Conservation (phyloP, 2,888 invertebrate species). For the Ochropleura plecta region DNA sequence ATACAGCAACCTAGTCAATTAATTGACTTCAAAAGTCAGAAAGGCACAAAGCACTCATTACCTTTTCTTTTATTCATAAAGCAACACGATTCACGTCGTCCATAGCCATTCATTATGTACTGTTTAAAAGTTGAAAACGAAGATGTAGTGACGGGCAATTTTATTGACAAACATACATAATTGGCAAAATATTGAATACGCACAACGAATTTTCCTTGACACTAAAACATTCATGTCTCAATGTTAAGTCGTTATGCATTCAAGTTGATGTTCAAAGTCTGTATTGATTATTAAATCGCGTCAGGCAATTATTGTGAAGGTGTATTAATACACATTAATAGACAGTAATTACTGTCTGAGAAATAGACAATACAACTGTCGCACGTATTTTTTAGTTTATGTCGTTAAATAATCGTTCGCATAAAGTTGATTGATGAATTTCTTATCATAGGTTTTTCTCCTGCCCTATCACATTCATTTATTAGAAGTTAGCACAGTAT, state of each 20-base stretch:
- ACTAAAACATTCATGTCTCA: background rate
- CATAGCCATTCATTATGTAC: conserved; percentile 2
- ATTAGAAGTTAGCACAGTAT: background rate
- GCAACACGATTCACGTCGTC: background rate
- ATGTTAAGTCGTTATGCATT: background rate
- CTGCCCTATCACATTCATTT: background rate
- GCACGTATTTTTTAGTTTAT: background rate
- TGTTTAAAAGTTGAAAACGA: too few species aligned
- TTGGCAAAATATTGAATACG: background rate
- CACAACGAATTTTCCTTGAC: background rate
- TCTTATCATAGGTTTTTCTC: background rate
- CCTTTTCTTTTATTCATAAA: background rate
- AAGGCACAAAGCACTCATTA: background rate
- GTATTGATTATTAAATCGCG: background rate
- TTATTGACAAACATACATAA: background rate
- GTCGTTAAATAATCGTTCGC: background rate
- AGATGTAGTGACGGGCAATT: background rate
- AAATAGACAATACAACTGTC: background rate
- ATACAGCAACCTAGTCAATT: background rate
- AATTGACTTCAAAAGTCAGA: background rate
- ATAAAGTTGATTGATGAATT: background rate
- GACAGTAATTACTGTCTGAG: too few species aligned
- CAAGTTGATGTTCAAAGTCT: conserved; percentile 19
- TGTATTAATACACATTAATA: too few species aligned
- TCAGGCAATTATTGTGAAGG: background rate